These are phyloP conservation scores for Andrena marginata DNA, from an alignment of 2,888 invertebrate species.

Conservation along the genomic window DNA sequence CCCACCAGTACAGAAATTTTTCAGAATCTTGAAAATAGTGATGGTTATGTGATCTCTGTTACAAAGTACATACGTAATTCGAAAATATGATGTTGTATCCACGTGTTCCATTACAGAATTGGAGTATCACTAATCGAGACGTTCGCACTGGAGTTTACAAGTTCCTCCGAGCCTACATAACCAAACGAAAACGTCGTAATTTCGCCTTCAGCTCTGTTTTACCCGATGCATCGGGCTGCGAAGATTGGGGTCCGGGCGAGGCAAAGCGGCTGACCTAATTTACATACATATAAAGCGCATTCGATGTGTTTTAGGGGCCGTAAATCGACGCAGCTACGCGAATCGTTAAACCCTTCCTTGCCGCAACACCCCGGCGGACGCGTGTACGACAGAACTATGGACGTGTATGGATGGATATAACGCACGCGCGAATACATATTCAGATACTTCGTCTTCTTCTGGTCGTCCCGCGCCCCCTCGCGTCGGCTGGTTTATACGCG, in stretches of 20 bases:
- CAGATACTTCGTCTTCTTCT: slow-evolving; percentile 61
- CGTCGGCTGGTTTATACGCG: slow-evolving; percentile 14
- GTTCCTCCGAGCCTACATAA: slow-evolving; percentile 50
- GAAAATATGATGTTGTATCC: not conserved
- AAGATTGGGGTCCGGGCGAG: slow-evolving; percentile 52
- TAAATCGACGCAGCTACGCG: slow-evolving; percentile 85
- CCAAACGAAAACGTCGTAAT: slow-evolving; percentile 78
- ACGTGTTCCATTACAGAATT: not conserved
- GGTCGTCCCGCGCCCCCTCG: slow-evolving; percentile 41
- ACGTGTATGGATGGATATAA: slow-evolving; percentile 60
- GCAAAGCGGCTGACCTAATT: slow-evolving; percentile 84
- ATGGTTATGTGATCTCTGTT: too few species aligned
- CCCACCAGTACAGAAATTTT: not conserved
- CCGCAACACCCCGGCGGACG: slow-evolving; percentile 80
- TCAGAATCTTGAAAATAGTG: too few species aligned
- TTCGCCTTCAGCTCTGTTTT: slow-evolving; percentile 77
- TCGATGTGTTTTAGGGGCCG: slow-evolving; percentile 85
- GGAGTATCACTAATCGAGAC: not conserved
- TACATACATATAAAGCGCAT: slow-evolving; percentile 85
- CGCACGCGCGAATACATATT: slow-evolving; percentile 64
- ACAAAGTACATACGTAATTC: too few species aligned
- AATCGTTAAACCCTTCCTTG: slow-evolving; percentile 85
- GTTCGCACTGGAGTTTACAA: slow-evolving; percentile 57
- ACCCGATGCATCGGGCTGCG: slow-evolving; percentile 62
- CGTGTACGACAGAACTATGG: slow-evolving; percentile 75